Evolutionary conservation across 2,113 vertebrate species (phyloP).

Genomic region (Emberiza fucata): DNA sequence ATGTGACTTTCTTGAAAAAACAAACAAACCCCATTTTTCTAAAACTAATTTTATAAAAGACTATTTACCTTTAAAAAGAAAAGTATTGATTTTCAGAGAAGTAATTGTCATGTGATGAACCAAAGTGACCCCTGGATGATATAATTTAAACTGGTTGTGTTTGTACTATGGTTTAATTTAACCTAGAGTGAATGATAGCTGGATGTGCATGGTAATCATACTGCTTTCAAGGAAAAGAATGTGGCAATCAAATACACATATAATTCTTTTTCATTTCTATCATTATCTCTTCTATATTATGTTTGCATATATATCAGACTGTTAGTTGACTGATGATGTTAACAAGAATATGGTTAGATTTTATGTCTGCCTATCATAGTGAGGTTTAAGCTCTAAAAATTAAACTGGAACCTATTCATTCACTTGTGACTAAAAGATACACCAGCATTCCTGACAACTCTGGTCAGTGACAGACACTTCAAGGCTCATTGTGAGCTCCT

Average conservation of each 20-base stretch:
- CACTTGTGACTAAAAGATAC: background rate
- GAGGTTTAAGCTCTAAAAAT: background rate
- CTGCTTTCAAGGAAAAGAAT: background rate
- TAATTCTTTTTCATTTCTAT: background rate
- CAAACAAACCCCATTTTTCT: background rate
- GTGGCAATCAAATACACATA: background rate
- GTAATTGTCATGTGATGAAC: background rate
- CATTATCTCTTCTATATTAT: background rate
- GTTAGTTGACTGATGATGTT: background rate
- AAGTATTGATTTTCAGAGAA: background rate
- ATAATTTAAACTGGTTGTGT: background rate
- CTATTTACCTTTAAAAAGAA: background rate
- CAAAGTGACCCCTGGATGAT: background rate
- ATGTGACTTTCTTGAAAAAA: slow-evolving; percentile 28
- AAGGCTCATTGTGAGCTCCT: background rate
- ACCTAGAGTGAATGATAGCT: background rate
- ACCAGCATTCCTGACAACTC: background rate
- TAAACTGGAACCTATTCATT: background rate
- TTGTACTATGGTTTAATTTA: background rate
- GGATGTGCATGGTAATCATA: background rate
- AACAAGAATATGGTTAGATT: background rate
- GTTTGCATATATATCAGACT: background rate
- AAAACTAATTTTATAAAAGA: slow-evolving; percentile 16
- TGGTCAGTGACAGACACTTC: background rate
- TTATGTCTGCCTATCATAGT: background rate